phyloP scores from a whole-genome alignment of 2,888 invertebrate species.

The Galeruca laticollis region DNA sequence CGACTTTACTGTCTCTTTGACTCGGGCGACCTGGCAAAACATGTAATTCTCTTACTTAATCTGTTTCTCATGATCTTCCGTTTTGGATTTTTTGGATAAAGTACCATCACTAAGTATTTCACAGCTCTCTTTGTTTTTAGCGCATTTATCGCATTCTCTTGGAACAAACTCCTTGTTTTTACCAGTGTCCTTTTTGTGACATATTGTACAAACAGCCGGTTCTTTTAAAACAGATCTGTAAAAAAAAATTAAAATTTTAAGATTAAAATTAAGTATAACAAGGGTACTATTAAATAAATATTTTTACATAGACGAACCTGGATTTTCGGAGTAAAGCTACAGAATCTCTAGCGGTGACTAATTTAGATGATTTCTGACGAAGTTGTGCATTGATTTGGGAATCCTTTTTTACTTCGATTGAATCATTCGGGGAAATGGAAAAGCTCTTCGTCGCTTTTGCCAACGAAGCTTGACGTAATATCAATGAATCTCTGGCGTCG shows the following conservation, averaged over 20 bases:
- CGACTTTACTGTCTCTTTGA: no score
- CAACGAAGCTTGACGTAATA: conserved; percentile 47
- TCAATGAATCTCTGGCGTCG: conserved; percentile 49
- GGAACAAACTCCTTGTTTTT: not conserved
- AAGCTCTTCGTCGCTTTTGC: conserved; percentile 37
- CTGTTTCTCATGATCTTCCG: not conserved
- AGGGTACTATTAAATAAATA: not conserved
- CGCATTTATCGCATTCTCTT: conserved; percentile 6
- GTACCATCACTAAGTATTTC: conserved; percentile 7
- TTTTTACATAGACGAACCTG: conserved; percentile 19
- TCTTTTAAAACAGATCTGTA: conserved; percentile 6
- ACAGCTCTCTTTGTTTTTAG: conserved; percentile 7
- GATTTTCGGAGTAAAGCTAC: conserved; percentile 49
- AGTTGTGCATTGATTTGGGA: conserved; percentile 24
- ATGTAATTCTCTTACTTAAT: conserved; percentile 3
- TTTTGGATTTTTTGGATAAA: conserved; percentile 1
- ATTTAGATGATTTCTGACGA: conserved; percentile 44
- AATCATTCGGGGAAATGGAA: conserved; percentile 41
- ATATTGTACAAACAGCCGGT: conserved; percentile 19
- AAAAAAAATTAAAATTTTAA: not conserved
- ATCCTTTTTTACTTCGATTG: conserved; percentile 44
- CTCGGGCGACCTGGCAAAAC: not conserved
- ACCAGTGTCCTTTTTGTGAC: not conserved
- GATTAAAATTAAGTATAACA: not conserved
- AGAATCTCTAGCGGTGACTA: conserved; percentile 48